Evolutionary conservation across 2,888 invertebrate species (phyloP), one percentile per base, ranked within the genome.

Genomic region (Chrysomela aeneicollis): DNA sequence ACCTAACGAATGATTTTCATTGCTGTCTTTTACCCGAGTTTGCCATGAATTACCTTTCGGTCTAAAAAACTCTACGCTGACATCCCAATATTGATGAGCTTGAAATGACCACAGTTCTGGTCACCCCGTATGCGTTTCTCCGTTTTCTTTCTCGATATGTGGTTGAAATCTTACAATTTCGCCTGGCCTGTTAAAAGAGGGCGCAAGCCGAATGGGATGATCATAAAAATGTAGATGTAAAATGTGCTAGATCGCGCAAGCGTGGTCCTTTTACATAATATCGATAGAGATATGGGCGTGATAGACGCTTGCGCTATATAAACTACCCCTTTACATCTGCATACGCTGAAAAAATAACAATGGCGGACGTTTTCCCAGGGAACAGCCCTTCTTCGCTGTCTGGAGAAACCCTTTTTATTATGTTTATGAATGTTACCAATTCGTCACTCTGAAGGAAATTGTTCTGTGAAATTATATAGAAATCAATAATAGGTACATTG

Each of bases 251-350:
- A 74, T 78, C 78, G 80, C 80, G 81, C 80, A 81, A 76, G 80
- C 81, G 82, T 80, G 73, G 71, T 61, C 59, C 76, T 78, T 81
- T 82, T 82, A 82, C 82, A 82, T 82, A 82, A 82, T 82, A 81
- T 82, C 82, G 80, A 82, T 82, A 79, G 77, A 79, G 78, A 80
- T 80, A 79, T 80, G 80, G 80, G 81, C 78, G 80, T 78, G 78
- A 74, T 80, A 21, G 49, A 78, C 78, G 79, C 79, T 75, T 79
- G 80, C 80, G 79, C 80, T 72, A 76, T 79, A 68, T 72, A 76
- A 78, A 77, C 76, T 77, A 78, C 78, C 79, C 79, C 77, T 78
- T 79, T 77, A 73, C 77, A 79, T 80, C 78, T 80, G 80, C 80
- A 80, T 80, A 80, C 73, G 70, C 54, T 74, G 26, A 26, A 77